Evolutionary conservation across 2,888 invertebrate species (phyloP).

Genomic region (Loripinus fragilis): DNA sequence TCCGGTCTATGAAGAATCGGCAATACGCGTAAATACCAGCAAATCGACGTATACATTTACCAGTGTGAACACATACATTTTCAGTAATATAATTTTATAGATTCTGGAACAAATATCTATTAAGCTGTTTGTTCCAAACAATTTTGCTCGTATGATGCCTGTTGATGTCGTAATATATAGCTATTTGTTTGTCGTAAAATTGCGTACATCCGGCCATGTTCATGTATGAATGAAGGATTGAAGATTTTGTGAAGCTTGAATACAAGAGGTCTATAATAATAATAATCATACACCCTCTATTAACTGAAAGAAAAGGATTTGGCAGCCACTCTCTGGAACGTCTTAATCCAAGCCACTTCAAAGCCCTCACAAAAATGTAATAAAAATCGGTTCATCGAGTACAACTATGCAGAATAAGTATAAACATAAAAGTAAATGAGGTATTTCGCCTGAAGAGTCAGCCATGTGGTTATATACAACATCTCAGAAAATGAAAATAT

Average conservation of each 20-base stretch:
- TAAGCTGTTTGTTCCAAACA: too few relatives aligned
- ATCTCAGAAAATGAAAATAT: constrained; percentile 12
- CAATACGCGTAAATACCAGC: too few relatives aligned
- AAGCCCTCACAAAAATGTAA: constrained; percentile 7
- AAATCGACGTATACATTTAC: too few relatives aligned
- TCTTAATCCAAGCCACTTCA: constrained; percentile 8
- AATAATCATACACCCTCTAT: background rate
- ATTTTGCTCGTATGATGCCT: too few relatives aligned
- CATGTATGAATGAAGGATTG: too few relatives aligned
- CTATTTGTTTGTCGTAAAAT: background rate
- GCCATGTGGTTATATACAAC: constrained; percentile 13
- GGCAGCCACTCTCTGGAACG: background rate
- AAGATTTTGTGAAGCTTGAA: background rate
- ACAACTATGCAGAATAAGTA: constrained; percentile 11
- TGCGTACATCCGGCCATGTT: background rate
- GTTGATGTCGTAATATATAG: too few relatives aligned
- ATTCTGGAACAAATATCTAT: too few relatives aligned
- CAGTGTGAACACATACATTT: too few relatives aligned
- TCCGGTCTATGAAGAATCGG: too few relatives aligned
- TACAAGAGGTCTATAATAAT: background rate
- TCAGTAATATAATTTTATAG: too few relatives aligned
- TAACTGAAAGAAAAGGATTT: constrained; percentile 1
- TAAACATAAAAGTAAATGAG: constrained; percentile 17
- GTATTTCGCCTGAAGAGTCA: constrained; percentile 7
- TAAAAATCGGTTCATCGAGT: constrained; percentile 18